These are phyloP conservation scores for Aldrovandia affinis DNA, from an alignment of 2,797 vertebrate genomes.

Conservation along the genomic window DNA sequence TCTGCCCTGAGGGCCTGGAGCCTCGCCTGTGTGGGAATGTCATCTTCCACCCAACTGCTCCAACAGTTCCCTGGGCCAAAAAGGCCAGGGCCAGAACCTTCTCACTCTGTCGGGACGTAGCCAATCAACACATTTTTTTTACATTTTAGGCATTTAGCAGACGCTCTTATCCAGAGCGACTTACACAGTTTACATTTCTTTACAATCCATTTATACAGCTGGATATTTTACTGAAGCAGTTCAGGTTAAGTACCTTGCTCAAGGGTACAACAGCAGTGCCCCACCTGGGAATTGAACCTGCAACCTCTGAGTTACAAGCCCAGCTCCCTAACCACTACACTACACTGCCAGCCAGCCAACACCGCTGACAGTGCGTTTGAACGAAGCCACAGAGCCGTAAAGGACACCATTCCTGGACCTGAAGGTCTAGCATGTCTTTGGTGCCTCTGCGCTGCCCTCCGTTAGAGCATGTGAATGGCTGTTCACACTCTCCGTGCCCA, in stretches of 20 bases:
- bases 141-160: too few relatives aligned
- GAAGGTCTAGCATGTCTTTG: background rate
- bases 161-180: too few relatives aligned
- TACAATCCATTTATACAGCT: too few relatives aligned
- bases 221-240: too few relatives aligned
- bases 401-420: background rate
- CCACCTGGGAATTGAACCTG: too few relatives aligned
- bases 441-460: background rate
- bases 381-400: background rate
- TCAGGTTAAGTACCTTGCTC: too few relatives aligned
- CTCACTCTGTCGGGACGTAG: background rate
- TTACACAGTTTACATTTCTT: too few relatives aligned
- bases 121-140: background rate
- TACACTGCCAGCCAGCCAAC: background rate
- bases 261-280: too few relatives aligned
- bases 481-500: too few relatives aligned
- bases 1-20: background rate
- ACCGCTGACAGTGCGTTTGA: background rate
- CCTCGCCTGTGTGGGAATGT: constrained; percentile 3
- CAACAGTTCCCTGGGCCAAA: background rate
- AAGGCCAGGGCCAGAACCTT: background rate
- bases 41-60: background rate
- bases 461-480: background rate
- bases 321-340: too few relatives aligned
- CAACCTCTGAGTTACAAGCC: too few relatives aligned